Percentiles rank a stretch among this genome's conserved stretches.
phyloP scores from a whole-genome alignment of 2,888 invertebrate genomes.

The Ectemnius lituratus region DNA sequence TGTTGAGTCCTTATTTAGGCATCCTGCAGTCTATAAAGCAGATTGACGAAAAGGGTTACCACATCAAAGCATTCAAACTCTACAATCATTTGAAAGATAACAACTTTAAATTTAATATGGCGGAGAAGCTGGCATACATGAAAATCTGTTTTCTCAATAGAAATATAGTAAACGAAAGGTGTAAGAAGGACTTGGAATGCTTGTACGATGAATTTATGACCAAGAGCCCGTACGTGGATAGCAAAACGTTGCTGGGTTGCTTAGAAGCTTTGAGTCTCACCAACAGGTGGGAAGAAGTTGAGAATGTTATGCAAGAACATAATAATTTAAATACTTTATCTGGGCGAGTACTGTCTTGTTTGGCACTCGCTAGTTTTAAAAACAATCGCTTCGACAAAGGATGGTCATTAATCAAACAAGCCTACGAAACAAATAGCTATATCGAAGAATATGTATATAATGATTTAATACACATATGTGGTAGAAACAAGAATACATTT shows the following conservation, averaged over 20 bases:
- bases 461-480: neutral
- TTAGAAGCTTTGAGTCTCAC: neutral
- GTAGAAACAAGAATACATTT: neutral
- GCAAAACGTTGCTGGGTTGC: neutral
- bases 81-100: neutral
- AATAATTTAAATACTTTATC: fast-evolving
- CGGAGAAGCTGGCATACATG: neutral
- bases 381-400: neutral
- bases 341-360: neutral
- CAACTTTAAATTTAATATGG: neutral
- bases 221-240: neutral
- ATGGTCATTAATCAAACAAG: neutral
- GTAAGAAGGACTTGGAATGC: neutral
- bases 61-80: neutral
- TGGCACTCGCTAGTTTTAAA: neutral
- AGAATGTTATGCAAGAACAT: neutral
- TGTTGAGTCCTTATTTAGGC: neutral
- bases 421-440: neutral
- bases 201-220: neutral
- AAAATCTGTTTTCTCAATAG: neutral
- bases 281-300: neutral
- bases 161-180: neutral
- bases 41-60: neutral
- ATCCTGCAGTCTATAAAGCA: neutral
- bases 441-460: neutral